Evolutionary conservation across 53 echinoderm and acorn worm species (phyloP), one percentile per base, ranked within the genome.

Genomic region (Apostichopus leukothele): DNA sequence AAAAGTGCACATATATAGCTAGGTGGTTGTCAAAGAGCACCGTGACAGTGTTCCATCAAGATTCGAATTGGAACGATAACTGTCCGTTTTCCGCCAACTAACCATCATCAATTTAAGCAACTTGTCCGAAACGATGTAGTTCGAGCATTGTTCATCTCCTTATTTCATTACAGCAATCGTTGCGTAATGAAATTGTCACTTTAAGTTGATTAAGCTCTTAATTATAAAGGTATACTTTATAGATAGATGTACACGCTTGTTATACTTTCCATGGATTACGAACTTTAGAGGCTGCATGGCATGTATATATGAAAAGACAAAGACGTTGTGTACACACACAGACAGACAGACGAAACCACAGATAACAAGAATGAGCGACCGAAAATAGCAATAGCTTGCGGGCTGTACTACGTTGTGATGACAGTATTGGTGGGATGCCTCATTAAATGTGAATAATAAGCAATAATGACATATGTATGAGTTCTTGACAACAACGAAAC

Each of bases 11-110:
- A 81, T 39, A 60, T 57, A 25, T 25, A 54, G 22, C 23, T 14
- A 20, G 21, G 54, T 57, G 11, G 13, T 81, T 81, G 81, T 81
- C 81, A 81, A 23, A 18, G 1, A 7, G 54, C 20, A 54, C 54
- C 81, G 18, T 54, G 81, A 81, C 39, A 81, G 50, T 25, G n/a
- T 21, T 81, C 81, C 81, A 81, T 81, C 81, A 81, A 53, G 59
- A 4, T 81, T 59, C 59, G 50, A 81, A 54, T 57, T 54, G 59
- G 81, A 81, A 81, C 59, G 53, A 81, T 81, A 81, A 81, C 81
- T 81, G 81, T 81, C 81, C 54, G n/a, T 81, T 81, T 81, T 54
- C 20, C 81, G 81, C 54, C 55, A 18, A 21, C 18, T 81, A 81
- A 59, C 51, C 54, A 81, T 81, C 81, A 81, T 50, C 20, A 53